Conservation (phyloP, 1,140 invertebrate species). For the Trachelipus rathkii region DNA sequence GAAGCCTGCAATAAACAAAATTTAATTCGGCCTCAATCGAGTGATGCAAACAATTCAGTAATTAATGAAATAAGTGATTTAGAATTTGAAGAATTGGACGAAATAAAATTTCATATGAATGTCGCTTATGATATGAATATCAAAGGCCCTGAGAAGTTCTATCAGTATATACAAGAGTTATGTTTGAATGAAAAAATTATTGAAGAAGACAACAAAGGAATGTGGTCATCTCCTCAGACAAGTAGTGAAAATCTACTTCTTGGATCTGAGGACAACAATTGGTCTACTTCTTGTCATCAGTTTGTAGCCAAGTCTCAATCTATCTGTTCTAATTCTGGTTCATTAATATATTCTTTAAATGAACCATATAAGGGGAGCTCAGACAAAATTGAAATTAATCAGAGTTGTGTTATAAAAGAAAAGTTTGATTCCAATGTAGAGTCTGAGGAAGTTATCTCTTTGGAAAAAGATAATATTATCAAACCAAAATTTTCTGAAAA, state of each 20-base stretch:
- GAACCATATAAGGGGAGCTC: no score
- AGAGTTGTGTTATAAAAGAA: no score
- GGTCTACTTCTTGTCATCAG: background rate
- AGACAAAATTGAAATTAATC: no score
- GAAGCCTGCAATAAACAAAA: background rate
- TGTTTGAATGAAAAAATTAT: background rate
- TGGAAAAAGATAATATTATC: no score
- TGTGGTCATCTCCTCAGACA: background rate
- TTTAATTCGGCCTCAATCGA: background rate
- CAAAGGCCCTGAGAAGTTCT: background rate
- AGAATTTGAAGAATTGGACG: background rate
- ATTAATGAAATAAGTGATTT: background rate
- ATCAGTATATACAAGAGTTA: background rate
- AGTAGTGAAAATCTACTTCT: slow-evolving; percentile 1
- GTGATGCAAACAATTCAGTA: background rate
- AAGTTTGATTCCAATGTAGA: no score
- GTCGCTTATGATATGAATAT: background rate
- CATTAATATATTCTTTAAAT: no score
- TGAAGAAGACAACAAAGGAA: background rate
- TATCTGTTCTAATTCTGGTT: no score
- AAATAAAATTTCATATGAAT: background rate
- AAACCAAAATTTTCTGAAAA: no score
- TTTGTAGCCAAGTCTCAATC: background rate
- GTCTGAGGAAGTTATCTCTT: no score
- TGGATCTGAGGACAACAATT: background rate